A percentile compares a stretch with the other conserved stretches of the same genome.
phyloP scores from a whole-genome alignment of 2,797 vertebrate genomes.

The Onychomys torridus region DNA sequence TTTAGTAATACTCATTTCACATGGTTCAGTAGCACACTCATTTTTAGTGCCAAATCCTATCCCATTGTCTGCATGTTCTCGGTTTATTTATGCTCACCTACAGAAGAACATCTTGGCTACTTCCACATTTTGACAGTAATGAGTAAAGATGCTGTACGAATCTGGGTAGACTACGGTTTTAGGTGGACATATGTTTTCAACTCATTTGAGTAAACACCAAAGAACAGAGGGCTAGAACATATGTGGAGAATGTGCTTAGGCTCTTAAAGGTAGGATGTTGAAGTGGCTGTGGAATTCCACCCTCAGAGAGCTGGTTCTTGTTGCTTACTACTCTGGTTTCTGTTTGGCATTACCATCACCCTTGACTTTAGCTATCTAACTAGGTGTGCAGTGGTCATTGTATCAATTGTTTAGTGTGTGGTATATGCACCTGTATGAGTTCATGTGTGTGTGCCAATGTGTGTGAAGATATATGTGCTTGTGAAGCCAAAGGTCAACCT shows the following conservation, averaged over 20 bases:
- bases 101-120: background rate
- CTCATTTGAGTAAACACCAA: background rate
- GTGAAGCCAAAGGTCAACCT: background rate
- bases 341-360: background rate
- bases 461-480: background rate
- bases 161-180: background rate
- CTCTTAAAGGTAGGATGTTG: background rate
- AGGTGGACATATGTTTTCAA: background rate
- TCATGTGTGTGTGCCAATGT: background rate
- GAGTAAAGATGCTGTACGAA: background rate
- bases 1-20: background rate
- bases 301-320: background rate
- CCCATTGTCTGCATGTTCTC: background rate
- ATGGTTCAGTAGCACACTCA: background rate
- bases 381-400: background rate
- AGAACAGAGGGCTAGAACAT: background rate
- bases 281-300: background rate
- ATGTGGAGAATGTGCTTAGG: background rate
- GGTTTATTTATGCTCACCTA: background rate
- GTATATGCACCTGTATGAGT: background rate
- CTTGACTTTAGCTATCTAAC: background rate
- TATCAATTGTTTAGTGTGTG: background rate
- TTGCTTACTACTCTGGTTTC: accelerated
- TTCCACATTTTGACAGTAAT: background rate
- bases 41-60: background rate